phyloP scores from a whole-genome alignment of 2,888 invertebrate species.

The Cheilosia vulpina region DNA sequence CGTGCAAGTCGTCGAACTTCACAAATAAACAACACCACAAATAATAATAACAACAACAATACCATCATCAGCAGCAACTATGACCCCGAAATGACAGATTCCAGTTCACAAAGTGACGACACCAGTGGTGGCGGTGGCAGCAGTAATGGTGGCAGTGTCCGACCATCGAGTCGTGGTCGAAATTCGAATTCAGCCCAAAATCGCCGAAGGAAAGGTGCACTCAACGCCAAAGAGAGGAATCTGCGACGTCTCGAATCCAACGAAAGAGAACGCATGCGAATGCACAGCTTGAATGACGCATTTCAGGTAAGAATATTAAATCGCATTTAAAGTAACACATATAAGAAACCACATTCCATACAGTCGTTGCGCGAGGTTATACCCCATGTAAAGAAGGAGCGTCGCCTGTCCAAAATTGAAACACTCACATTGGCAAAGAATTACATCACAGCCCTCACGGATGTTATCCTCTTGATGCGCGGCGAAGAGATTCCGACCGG shows the following conservation, averaged over 20 bases:
- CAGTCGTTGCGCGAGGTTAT: conserved; percentile 92
- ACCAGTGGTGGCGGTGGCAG: conserved; percentile 83
- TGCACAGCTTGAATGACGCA: conserved; percentile 96
- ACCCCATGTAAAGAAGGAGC: conserved; percentile 93
- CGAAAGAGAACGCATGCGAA: conserved; percentile 94
- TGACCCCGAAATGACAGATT: conserved; percentile 83
- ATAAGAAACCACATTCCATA: background rate
- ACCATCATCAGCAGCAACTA: conserved; percentile 79
- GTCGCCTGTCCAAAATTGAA: conserved; percentile 94
- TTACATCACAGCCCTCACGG: conserved; percentile 94
- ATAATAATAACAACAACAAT: conserved; percentile 79
- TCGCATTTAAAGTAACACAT: conserved; percentile 5
- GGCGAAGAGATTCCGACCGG: conserved; percentile 81
- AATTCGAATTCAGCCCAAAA: conserved; percentile 81
- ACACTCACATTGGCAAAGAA: conserved; percentile 94
- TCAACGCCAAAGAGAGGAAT: conserved; percentile 93
- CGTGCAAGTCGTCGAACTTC: conserved; percentile 81
- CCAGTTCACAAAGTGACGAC: conserved; percentile 83
- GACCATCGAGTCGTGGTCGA: conserved; percentile 80
- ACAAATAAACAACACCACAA: conserved; percentile 79
- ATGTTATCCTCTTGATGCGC: conserved; percentile 92
- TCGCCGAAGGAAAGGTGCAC: conserved; percentile 89
- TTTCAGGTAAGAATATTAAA: conserved; percentile 87
- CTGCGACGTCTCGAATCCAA: conserved; percentile 94
- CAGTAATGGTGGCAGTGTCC: conserved; percentile 81